Evolutionary conservation across 2,113 vertebrate species (phyloP).

Genomic region (Trogon surrucura): DNA sequence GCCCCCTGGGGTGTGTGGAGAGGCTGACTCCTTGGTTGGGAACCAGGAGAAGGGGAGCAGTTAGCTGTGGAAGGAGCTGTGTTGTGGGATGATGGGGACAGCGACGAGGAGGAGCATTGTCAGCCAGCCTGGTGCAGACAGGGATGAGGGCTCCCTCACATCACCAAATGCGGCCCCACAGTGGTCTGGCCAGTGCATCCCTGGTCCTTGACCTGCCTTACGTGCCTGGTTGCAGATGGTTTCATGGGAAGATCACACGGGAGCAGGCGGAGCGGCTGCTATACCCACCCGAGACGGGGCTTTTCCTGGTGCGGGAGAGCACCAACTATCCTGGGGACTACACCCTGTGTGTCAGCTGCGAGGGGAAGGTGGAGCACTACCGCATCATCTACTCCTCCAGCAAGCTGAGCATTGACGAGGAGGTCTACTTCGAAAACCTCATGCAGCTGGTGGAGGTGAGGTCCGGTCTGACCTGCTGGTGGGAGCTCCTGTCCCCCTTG

Average conservation of each 20-base stretch:
- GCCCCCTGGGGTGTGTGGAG: fast-evolving
- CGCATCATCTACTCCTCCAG: slow-evolving; percentile 92
- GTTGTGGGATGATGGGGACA: fast-evolving
- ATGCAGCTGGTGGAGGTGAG: slow-evolving; percentile 98
- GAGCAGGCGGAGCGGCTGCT: slow-evolving; percentile 91
- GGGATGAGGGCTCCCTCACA: fast-evolving
- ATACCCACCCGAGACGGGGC: slow-evolving; percentile 87
- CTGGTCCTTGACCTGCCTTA: fast-evolving
- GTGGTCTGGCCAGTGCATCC: fast-evolving
- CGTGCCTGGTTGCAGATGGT: slow-evolving; percentile 80
- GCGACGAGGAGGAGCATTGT: fast-evolving
- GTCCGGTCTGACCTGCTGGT: neutral
- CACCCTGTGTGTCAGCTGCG: slow-evolving; percentile 96
- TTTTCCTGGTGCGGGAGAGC: slow-evolving; percentile 96
- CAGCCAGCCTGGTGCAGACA: fast-evolving
- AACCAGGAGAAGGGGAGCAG: neutral
- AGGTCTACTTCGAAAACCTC: slow-evolving; percentile 94
- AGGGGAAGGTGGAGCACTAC: slow-evolving; percentile 97
- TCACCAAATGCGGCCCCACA: fast-evolving
- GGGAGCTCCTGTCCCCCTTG: fast-evolving
- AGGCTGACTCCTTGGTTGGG: neutral
- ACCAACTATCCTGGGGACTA: slow-evolving; percentile 98
- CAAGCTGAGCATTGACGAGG: slow-evolving; percentile 95
- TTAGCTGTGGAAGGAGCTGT: fast-evolving
- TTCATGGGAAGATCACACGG: slow-evolving; percentile 96